A percentile compares a stretch with the other conserved stretches of the same genome.
Conservation (phyloP, 2,888 invertebrate genomes). For the Onchidella celtica region DNA sequence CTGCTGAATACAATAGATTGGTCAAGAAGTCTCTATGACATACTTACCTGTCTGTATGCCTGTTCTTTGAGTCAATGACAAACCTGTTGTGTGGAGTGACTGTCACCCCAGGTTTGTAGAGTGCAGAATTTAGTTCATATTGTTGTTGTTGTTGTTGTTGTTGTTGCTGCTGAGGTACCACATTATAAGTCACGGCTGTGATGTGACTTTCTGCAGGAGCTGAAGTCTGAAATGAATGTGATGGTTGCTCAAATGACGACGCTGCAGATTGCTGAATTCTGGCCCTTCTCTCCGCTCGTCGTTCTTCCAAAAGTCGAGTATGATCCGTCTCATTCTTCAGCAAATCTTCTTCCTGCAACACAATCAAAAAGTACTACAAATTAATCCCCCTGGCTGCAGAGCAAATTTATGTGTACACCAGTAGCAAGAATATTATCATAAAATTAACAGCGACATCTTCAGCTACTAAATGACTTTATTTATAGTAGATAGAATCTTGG, state of each 20-base stretch:
- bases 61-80: slow-evolving; percentile 30
- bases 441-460: too few species aligned
- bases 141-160: slow-evolving; percentile 33
- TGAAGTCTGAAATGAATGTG: neutral
- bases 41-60: slow-evolving; percentile 3
- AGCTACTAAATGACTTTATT: too few species aligned
- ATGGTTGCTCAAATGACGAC: neutral
- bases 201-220: neutral
- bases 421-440: too few species aligned
- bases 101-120: neutral
- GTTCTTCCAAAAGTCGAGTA: slow-evolving; percentile 52
- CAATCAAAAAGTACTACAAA: too few species aligned
- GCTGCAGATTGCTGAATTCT: slow-evolving; percentile 37
- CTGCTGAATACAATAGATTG: too few species aligned
- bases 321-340: slow-evolving; percentile 57
- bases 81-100: too few species aligned
- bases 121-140: slow-evolving; percentile 16
- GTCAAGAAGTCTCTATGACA: too few species aligned
- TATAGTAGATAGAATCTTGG: too few species aligned
- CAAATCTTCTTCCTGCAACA: slow-evolving; percentile 57
- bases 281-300: slow-evolving; percentile 54
- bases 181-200: neutral
- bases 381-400: too few species aligned
- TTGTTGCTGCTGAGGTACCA: slow-evolving; percentile 17
- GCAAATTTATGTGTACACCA: too few species aligned